Conservation (phyloP, 1,140 invertebrate species). For the Diprion similis region DNA sequence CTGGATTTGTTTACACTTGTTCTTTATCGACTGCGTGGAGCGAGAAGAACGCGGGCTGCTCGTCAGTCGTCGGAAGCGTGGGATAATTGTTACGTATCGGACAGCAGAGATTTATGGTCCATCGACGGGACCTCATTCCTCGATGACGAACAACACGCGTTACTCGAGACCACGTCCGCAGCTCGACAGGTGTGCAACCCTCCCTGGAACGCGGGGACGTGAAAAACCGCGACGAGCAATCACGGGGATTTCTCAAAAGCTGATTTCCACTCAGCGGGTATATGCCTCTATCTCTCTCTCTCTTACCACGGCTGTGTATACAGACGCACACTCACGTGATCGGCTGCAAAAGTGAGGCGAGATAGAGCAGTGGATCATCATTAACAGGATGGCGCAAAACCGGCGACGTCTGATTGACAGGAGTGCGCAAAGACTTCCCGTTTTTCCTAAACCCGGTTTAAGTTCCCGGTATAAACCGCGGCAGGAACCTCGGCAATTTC, state of each 20-base stretch:
- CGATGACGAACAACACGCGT: background rate
- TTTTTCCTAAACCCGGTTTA: constrained; percentile 48
- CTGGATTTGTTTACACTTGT: constrained; percentile 5
- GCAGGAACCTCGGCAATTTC: constrained; percentile 29
- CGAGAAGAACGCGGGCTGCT: no score
- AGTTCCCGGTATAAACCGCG: constrained; percentile 42
- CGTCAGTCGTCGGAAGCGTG: background rate
- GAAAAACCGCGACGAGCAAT: background rate
- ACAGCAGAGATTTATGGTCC: no score
- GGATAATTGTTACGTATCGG: background rate
- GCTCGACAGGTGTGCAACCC: background rate
- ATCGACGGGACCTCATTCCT: background rate
- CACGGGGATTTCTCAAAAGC: constrained; percentile 2
- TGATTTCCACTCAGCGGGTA: background rate
- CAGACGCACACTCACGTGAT: no score
- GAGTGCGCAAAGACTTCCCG: constrained; percentile 47
- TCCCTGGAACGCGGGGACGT: background rate
- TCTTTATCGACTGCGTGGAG: background rate
- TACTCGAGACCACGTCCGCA: background rate
- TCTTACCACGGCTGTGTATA: no score
- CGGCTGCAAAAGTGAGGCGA: constrained; percentile 12
- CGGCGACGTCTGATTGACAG: constrained; percentile 53
- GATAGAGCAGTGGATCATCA: constrained; percentile 55
- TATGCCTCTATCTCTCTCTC: no score
- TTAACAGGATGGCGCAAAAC: constrained; percentile 52